A percentile compares a stretch with the other conserved stretches of the same genome.
These are phyloP conservation scores for Pilophorus perplexus DNA, from an alignment of 2,888 invertebrate species.

Conservation along the genomic window DNA sequence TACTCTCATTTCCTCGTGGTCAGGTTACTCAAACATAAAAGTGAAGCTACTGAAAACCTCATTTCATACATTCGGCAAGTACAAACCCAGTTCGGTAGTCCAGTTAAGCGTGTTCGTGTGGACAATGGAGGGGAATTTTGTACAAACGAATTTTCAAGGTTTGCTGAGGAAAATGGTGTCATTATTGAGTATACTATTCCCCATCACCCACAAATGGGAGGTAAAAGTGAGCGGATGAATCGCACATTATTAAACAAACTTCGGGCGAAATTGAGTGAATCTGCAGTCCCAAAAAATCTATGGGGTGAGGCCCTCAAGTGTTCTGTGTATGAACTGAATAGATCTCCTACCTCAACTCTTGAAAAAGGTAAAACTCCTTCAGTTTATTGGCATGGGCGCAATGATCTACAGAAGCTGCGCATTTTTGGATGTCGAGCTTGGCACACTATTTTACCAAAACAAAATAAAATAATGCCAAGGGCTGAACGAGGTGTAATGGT, in stretches of 20 bases:
- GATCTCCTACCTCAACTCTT: slow-evolving; percentile 36
- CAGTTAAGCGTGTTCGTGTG: slow-evolving; percentile 48
- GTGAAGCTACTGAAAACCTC: slow-evolving; percentile 48
- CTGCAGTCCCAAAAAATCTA: slow-evolving; percentile 46
- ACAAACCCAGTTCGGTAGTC: slow-evolving; percentile 48
- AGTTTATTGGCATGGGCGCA: slow-evolving; percentile 36
- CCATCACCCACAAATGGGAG: slow-evolving; percentile 40
- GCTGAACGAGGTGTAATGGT: slow-evolving; percentile 29
- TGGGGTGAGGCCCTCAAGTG: slow-evolving; percentile 48
- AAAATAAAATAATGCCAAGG: slow-evolving; percentile 34
- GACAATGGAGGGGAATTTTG: slow-evolving; percentile 47
- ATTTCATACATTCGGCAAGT: slow-evolving; percentile 48
- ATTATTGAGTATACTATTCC: slow-evolving; percentile 33
- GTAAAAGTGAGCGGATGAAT: slow-evolving; percentile 41
- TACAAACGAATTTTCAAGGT: slow-evolving; percentile 35
- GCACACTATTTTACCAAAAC: slow-evolving; percentile 32
- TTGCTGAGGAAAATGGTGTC: slow-evolving; percentile 40
- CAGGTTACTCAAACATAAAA: too few relatives aligned
- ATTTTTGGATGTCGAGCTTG: slow-evolving; percentile 44
- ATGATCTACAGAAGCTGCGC: slow-evolving; percentile 40
- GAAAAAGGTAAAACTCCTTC: slow-evolving; percentile 41
- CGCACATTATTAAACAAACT: slow-evolving; percentile 42
- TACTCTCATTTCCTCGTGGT: too few relatives aligned
- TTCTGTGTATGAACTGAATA: slow-evolving; percentile 45
- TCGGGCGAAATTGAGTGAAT: slow-evolving; percentile 45